phyloP scores from a whole-genome alignment of 2,888 invertebrate genomes.

The Anarsia innoxiella region DNA sequence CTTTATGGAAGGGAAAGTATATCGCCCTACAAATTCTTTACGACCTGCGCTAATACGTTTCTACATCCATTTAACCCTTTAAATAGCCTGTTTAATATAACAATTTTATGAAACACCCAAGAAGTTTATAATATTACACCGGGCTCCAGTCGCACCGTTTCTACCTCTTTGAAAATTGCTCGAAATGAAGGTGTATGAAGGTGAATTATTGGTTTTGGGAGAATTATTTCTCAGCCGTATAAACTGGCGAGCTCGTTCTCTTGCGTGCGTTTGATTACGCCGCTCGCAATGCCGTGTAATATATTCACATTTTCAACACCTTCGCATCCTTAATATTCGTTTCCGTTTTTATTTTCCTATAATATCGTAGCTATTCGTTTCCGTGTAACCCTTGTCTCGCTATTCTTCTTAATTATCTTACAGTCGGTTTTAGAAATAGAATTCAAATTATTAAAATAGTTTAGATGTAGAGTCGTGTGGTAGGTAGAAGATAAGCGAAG shows the following conservation, averaged over 20 bases:
- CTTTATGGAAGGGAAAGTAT: conserved; percentile 17
- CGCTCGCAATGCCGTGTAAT: conserved; percentile 58
- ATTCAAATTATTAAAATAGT: too few species aligned
- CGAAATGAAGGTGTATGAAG: conserved; percentile 60
- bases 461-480: background rate
- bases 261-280: conserved; percentile 71
- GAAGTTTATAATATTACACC: conserved; percentile 6
- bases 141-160: conserved; percentile 15
- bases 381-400: too few species aligned
- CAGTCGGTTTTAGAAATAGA: background rate
- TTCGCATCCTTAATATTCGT: conserved; percentile 61
- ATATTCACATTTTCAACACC: conserved; percentile 72
- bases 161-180: conserved; percentile 42
- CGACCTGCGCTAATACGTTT: conserved; percentile 9
- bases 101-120: conserved; percentile 13
- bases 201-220: conserved; percentile 67
- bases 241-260: conserved; percentile 41
- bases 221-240: conserved; percentile 50
- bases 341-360: conserved; percentile 43
- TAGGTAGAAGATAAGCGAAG: conserved; percentile 27
- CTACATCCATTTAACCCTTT: conserved; percentile 9
- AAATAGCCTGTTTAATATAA: conserved; percentile 12
- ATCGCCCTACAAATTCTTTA: conserved; percentile 14
- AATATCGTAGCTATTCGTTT: too few species aligned
- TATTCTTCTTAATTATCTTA: conserved; percentile 12